These are phyloP conservation scores for Pyralis farinalis DNA, from an alignment of 2,888 invertebrate species.

Conservation along the genomic window DNA sequence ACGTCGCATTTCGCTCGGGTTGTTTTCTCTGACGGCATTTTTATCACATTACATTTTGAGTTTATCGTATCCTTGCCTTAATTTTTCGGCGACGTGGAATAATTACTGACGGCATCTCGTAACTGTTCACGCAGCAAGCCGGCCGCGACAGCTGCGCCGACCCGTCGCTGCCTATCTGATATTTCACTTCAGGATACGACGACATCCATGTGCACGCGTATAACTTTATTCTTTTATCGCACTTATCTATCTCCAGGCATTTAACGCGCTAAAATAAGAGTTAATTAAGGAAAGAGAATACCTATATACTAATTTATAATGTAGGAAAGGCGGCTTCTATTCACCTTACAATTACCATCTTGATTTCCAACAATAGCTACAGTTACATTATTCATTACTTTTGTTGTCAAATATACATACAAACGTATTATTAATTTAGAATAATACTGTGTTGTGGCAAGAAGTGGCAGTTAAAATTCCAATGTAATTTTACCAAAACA, in stretches of 20 bases:
- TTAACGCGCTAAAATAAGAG: constrained; percentile 3
- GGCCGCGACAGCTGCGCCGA: constrained; percentile 51
- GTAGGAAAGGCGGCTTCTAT: constrained; percentile 1
- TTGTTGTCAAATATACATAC: not conserved
- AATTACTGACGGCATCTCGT: constrained; percentile 58
- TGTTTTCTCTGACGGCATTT: constrained; percentile 48
- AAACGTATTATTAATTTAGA: not conserved
- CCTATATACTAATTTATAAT: not conserved
- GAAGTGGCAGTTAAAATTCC: constrained; percentile 18
- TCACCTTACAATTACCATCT: not conserved
- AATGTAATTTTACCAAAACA: constrained; percentile 14
- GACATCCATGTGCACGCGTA: constrained; percentile 11
- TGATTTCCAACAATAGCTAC: constrained; percentile 1
- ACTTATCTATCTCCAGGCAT: constrained; percentile 7
- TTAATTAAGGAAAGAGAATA: constrained; percentile 2
- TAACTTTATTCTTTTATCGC: constrained; percentile 3
- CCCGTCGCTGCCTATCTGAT: constrained; percentile 35
- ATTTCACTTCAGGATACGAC: constrained; percentile 32
- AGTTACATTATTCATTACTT: no score
- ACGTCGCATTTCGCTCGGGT: constrained; percentile 58
- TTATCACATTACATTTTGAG: constrained; percentile 51
- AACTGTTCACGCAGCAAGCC: constrained; percentile 56
- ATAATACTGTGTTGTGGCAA: not conserved
- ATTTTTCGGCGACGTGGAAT: constrained; percentile 68
- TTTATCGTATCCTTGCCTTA: constrained; percentile 64